These are phyloP conservation scores for Agrotis segetum DNA, from an alignment of 2,888 invertebrate genomes.

Conservation along the genomic window DNA sequence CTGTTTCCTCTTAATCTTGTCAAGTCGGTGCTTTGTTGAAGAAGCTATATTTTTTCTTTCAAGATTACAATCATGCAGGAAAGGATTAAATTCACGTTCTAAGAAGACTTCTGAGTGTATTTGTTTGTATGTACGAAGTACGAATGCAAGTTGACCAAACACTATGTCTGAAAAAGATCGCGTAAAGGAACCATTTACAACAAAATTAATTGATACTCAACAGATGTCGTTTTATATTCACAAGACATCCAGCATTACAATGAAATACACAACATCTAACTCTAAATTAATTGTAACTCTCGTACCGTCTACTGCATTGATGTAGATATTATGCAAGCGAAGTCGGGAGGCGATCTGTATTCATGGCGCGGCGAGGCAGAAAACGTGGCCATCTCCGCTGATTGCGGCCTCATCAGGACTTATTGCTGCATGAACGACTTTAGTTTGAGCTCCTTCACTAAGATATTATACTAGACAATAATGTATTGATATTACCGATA, in stretches of 20 bases:
- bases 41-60: neutral
- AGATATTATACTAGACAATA: neutral
- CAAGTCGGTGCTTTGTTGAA: neutral
- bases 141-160: too few relatives aligned
- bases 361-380: constrained; percentile 41
- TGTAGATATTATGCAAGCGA: constrained; percentile 9
- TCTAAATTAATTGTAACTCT: constrained; percentile 23
- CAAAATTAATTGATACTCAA: neutral
- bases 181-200: too few relatives aligned
- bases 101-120: neutral
- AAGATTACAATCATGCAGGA: neutral
- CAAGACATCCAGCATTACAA: neutral
- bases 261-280: neutral
- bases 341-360: constrained; percentile 46
- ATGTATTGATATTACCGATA: neutral
- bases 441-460: neutral
- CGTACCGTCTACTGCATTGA: constrained; percentile 6
- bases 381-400: constrained; percentile 30
- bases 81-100: neutral
- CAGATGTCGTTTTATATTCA: neutral
- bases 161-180: too few relatives aligned
- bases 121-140: too few relatives aligned
- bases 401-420: constrained; percentile 42
- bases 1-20: too few relatives aligned
- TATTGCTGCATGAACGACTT: constrained; percentile 15